These are phyloP conservation scores for Probosciger aterrimus DNA, from an alignment of 2,113 vertebrate genomes.

Conservation along the genomic window DNA sequence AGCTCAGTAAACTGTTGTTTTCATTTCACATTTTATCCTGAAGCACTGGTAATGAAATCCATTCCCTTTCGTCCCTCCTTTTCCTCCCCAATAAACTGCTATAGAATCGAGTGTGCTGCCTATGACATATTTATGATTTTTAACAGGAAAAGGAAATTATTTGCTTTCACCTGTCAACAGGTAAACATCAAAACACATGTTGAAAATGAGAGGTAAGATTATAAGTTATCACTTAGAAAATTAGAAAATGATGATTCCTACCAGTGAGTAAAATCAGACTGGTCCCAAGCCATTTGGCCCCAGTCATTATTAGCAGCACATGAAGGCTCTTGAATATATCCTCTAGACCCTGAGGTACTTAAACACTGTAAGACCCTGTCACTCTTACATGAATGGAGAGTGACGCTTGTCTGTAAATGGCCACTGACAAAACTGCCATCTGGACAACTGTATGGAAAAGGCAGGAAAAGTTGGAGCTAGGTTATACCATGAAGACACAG, in stretches of 20 bases:
- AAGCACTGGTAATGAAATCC: background rate
- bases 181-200: no score
- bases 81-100: background rate
- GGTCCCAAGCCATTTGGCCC: background rate
- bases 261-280: background rate
- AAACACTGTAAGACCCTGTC: background rate
- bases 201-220: background rate
- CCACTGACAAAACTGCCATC: background rate
- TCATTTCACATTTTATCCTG: background rate
- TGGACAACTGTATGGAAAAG: background rate
- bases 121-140: background rate
- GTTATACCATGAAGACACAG: background rate
- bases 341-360: background rate
- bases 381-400: background rate
- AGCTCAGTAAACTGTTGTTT: background rate
- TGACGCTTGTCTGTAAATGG: background rate
- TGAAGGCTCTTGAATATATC: background rate
- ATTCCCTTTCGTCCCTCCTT: background rate
- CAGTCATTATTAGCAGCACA: background rate
- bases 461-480: background rate
- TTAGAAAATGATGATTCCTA: background rate
- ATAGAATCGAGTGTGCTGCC: background rate
- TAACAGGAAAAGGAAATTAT: background rate
- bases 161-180: background rate
- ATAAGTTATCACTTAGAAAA: background rate